Evolutionary conservation across 2,888 invertebrate genomes (phyloP), one percentile per base, ranked within the genome.

Genomic region (Didymodactylos carnosus): DNA sequence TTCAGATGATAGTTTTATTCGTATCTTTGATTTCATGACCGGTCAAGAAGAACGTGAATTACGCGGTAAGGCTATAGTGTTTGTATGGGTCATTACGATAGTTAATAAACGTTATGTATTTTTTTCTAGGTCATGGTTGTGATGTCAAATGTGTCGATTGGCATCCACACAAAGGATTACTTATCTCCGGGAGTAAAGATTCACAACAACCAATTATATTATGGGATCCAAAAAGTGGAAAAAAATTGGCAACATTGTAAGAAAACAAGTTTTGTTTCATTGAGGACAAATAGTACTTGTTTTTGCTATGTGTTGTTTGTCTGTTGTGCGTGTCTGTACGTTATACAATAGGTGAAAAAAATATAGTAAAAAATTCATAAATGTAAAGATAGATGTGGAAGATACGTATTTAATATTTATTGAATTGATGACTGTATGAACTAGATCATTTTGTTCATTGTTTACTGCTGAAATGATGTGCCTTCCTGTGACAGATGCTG

Each of bases 61-160:
- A 23, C 79, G 86, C 81, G 87, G 86, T 81, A 83, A 79, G 80
- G 80, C 40, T 19, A 23, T 29, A 11, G 1, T 14, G 16, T 39
- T 51, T 29, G 5, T n/a, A n/a, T n/a, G n/a, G n/a, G n/a, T n/a
- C n/a, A n/a, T n/a, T n/a, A n/a, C n/a, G n/a, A n/a, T 35, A 27
- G n/a, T 2, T 27, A 71, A 19, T 3, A 19, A 39, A 25, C 5
- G 71, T 19, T 25, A 39, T 5, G 3, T 25, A 23, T 14, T 23
- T 8, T 76, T 11, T 46, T 14, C 25, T 49, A 84, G 91, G 95
- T 78, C 97, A 97, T 83, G 97, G 97, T 79, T 93, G 95, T 39
- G 97, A 97, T 86, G 97, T 97, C 0, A 95, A 95, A 85, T 94
- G 97, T 85, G 94, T 97, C 10, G 95, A 97, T 83, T 99, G 98